Evolutionary conservation across 2,797 vertebrate genomes (phyloP), one percentile per base, ranked within the genome.

Genomic region (Aldrovandia affinis): DNA sequence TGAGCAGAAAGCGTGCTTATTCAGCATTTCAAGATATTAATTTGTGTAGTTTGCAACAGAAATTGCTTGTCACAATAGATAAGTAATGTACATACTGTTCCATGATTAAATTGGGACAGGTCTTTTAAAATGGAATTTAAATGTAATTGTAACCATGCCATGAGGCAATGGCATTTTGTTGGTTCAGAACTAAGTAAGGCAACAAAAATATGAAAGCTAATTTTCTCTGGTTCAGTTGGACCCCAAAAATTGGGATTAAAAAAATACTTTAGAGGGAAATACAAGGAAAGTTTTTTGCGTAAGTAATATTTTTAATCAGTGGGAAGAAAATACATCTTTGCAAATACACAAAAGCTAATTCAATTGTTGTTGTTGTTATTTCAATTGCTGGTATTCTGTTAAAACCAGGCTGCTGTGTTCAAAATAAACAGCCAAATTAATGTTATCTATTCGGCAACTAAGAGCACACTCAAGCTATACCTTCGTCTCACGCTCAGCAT

Each of bases 261-360:
- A 14, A 12, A 33, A 3, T 18, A 0, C 18, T 30, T 63, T 4
- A 36, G 14, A 39, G 68, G 18, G 68, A 39, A 73, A 42, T 22
- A 42, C 36, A 73, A 33, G 63, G 10, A 73, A 73, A 42, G 57
- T 59, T 1, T 73, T 42, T 39, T 18, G 5, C 39, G 33, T 73
- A 28, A 28, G 12, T 9, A 33, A 28, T 12, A 50, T 73, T 70
- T 84, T 86, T 86, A 33, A 87, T 82, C 55, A 84, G 77, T 83
- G 73, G 80, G 88, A 83, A 77, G 50, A 81, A 85, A 87, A 87
- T 82, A 7, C 81, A 89, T 89, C 57, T n/a, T 82, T 88, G 89
- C 84, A 80, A 87, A 91, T 55, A 39, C 82, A 88, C 84, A 73
- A 63, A 36, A 63, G 88, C 82, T 54, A 47, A 25, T 44, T n/a